These are phyloP conservation scores for Fragum fragum DNA, from an alignment of 2,888 invertebrate species.

Conservation along the genomic window DNA sequence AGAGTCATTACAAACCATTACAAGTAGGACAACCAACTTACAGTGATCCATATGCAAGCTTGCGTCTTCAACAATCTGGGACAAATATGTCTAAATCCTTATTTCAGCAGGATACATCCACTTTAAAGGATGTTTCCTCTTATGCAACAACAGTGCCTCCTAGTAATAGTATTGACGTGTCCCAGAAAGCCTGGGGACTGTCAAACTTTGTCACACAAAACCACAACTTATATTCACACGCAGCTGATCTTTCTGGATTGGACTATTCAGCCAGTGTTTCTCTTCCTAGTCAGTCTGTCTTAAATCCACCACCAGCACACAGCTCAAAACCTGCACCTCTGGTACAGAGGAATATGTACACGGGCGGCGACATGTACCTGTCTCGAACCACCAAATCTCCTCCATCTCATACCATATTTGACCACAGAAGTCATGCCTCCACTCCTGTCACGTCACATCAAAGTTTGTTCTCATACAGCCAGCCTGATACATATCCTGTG, in stretches of 20 bases:
- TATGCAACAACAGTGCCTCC: slow-evolving; percentile 34
- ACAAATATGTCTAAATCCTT: slow-evolving; percentile 51
- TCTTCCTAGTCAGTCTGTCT: slow-evolving; percentile 55
- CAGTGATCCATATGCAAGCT: slow-evolving; percentile 59
- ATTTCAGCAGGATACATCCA: slow-evolving; percentile 52
- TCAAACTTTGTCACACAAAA: slow-evolving; percentile 72
- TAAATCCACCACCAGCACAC: slow-evolving; percentile 84
- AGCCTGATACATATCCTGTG: slow-evolving; percentile 38
- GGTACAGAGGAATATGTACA: slow-evolving; percentile 73
- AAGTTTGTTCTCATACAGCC: slow-evolving; percentile 48
- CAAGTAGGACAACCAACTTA: slow-evolving; percentile 73
- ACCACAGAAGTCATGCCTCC: slow-evolving; percentile 40
- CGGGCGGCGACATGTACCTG: slow-evolving; percentile 56
- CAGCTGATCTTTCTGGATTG: slow-evolving; percentile 48
- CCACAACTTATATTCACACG: slow-evolving; percentile 60
- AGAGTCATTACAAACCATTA: slow-evolving; percentile 77
- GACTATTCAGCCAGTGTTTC: slow-evolving; percentile 46
- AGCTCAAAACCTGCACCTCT: slow-evolving; percentile 72
- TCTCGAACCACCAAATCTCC: slow-evolving; percentile 57
- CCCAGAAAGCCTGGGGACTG: slow-evolving; percentile 72
- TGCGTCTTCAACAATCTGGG: slow-evolving; percentile 47
- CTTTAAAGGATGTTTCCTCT: slow-evolving; percentile 32
- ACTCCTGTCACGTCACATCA: slow-evolving; percentile 43
- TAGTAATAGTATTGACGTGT: slow-evolving; percentile 31
- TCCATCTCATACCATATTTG: slow-evolving; percentile 49